These are phyloP conservation scores for Vesta saturnalis DNA, from an alignment of 2,888 invertebrate species.

Conservation along the genomic window DNA sequence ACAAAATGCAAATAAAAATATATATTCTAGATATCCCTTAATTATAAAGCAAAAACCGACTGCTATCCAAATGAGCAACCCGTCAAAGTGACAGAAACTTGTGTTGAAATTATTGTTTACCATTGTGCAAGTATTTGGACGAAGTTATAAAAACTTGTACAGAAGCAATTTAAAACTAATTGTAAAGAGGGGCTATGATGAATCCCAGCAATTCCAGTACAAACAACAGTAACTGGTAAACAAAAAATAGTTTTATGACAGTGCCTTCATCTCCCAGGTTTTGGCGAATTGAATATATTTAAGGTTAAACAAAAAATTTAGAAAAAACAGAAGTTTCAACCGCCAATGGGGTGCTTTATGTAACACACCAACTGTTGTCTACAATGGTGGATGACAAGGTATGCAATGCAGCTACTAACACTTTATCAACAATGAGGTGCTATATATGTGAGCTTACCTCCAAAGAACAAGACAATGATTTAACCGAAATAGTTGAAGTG, in stretches of 20 bases:
- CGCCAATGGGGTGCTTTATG: neutral
- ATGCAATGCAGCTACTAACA: conserved; percentile 40
- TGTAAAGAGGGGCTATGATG: too few relatives aligned
- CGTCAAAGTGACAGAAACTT: too few relatives aligned
- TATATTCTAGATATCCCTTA: neutral
- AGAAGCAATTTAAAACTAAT: neutral
- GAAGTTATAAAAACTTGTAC: neutral
- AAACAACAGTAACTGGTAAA: neutral
- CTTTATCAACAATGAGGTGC: conserved; percentile 38
- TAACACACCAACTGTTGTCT: neutral
- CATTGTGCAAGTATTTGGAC: neutral
- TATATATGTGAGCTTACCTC: conserved; percentile 34
- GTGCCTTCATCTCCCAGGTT: too few relatives aligned
- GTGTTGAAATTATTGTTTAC: neutral
- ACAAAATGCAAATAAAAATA: neutral
- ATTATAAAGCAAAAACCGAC: neutral
- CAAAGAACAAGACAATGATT: conserved; percentile 24
- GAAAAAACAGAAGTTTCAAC: too few relatives aligned
- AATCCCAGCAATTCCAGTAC: neutral
- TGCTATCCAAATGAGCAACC: too few relatives aligned
- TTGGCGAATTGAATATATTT: too few relatives aligned
- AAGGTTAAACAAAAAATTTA: too few relatives aligned
- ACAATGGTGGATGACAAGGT: conserved; percentile 34
- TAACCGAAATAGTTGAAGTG: neutral
- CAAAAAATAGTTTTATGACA: neutral